Evolutionary conservation across 2,888 invertebrate species (phyloP), one percentile per base, ranked within the genome.

Genomic region (Tethea ocularis): DNA sequence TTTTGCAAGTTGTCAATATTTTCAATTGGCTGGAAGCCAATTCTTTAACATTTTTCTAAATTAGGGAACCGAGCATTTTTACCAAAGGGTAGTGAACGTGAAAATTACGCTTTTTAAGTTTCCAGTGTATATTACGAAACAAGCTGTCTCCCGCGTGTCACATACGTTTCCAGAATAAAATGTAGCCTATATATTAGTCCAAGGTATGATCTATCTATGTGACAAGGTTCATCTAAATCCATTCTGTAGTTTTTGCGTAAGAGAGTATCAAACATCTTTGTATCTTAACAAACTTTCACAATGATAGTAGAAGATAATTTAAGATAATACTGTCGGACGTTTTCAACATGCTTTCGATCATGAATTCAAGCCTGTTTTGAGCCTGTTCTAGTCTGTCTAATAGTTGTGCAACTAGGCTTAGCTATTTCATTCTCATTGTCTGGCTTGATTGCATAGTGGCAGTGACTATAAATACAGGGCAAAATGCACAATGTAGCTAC

Each of bases 1-100:
- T 33, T 54, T 33, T 33, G n/a, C 11, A 36, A 13, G 15, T 22
- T 33, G 53, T 33, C 54, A 54, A 54, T 33, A 33, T 54, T 54
- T 22, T 22, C 3, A 20, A 33, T 22, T 33, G 33, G 20, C 33
- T 20, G 22, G 10, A 22, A 33, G 33, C 54, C 54, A 36, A 54
- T 36, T 17, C 22, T 13, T 7, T 54, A 33, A 22, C 36, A 5
- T 33, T 33, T 54, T 33, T 13, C 13, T 13, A 20, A 46, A 46
- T 20, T 10, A 38, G 26, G 26, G 7, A 33, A 17, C 29, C 29
- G 11, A 29, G 33, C n/a, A 10, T 38, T 38, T 46, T 46, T 46
- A 20, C n/a, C 13, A 54, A 54, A 36, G n/a, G 13, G 29, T 1
- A 53, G 33, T 33, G 15, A 20, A 36, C 33, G 36, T 36, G 22